Evolutionary conservation across 2,113 vertebrate genomes (phyloP).

Genomic region (Narcine bancroftii): DNA sequence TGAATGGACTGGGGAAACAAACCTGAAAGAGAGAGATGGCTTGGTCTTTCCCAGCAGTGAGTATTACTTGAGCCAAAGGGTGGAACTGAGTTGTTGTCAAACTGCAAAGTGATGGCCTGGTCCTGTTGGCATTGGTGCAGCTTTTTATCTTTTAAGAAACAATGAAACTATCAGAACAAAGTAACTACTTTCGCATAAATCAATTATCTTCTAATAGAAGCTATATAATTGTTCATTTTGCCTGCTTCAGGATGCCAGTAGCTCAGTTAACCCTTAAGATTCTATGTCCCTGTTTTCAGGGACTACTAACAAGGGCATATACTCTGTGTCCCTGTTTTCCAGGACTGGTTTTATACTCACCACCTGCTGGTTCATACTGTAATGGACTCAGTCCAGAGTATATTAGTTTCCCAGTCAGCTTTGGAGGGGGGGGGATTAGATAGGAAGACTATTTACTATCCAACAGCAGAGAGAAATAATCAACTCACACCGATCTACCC

Average conservation of each 20-base stretch:
- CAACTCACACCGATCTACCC: neutral
- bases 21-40: constrained; percentile 88
- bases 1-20: neutral
- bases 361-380: too few relatives aligned
- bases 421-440: neutral
- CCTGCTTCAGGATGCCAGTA: neutral
- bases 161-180: neutral
- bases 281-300: too few relatives aligned
- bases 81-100: constrained; percentile 85
- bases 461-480: neutral
- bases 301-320: too few relatives aligned
- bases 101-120: constrained; percentile 55
- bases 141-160: constrained; percentile 63
- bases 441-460: neutral
- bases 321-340: too few relatives aligned
- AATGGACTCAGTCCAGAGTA: too few relatives aligned
- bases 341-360: too few relatives aligned
- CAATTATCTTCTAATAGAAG: neutral
- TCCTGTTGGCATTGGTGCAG: constrained; percentile 71
- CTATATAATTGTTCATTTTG: neutral
- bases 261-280: too few relatives aligned
- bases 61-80: constrained; percentile 76
- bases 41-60: constrained; percentile 78
- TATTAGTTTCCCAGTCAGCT: neutral
- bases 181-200: neutral